Evolutionary conservation across 2,888 invertebrate species (phyloP).

Genomic region (Plutella xylostella): DNA sequence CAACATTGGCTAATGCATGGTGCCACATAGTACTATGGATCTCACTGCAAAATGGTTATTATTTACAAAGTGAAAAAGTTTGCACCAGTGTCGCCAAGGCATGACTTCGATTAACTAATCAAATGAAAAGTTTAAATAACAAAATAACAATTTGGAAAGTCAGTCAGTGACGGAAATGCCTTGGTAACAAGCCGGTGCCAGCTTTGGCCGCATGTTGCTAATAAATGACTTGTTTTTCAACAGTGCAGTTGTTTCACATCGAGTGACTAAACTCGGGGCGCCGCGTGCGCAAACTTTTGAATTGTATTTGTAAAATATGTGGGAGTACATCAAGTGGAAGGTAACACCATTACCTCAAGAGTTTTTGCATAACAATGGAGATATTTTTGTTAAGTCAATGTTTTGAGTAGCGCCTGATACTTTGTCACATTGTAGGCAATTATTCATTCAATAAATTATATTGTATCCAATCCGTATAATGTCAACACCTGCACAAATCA

Average conservation of each 20-base stretch:
- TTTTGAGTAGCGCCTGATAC: neutral
- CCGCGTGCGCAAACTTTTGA: constrained; percentile 68
- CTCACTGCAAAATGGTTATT: constrained; percentile 29
- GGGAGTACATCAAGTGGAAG: constrained; percentile 62
- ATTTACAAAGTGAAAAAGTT: constrained; percentile 44
- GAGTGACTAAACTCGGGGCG: constrained; percentile 68
- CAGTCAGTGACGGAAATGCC: constrained; percentile 18
- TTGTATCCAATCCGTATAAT: too few relatives aligned
- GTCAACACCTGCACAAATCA: neutral
- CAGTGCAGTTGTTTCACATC: constrained; percentile 68
- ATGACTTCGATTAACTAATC: constrained; percentile 21
- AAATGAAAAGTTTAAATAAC: neutral
- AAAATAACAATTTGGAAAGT: too few relatives aligned
- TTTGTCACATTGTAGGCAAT: too few relatives aligned
- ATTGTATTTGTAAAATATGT: constrained; percentile 66
- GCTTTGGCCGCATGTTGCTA: constrained; percentile 67
- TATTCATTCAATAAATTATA: too few relatives aligned
- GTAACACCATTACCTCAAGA: constrained; percentile 61
- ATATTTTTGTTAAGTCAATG: constrained; percentile 34
- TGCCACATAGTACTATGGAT: constrained; percentile 67
- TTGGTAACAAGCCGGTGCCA: constrained; percentile 48
- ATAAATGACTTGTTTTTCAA: constrained; percentile 70
- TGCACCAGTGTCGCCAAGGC: constrained; percentile 51
- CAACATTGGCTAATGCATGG: constrained; percentile 19
- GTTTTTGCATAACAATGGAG: constrained; percentile 46